Base-by-base conservation (phyloP, 2,888 invertebrate genomes). In the Drosophila yooni region DNA sequence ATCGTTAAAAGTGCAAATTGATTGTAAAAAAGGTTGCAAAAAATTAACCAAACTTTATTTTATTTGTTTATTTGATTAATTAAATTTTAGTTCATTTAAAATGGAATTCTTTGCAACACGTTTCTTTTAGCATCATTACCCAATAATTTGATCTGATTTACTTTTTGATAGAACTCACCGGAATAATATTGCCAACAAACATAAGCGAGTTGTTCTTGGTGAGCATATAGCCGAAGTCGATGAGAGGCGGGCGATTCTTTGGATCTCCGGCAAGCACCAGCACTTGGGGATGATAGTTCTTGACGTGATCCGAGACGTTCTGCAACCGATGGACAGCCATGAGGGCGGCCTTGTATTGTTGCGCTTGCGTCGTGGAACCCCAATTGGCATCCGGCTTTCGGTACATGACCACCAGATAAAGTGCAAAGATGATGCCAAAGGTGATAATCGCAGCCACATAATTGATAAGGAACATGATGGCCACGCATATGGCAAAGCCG, bases 311-410 rank as follows among this genome's bases (percentile, higher is more conserved):
- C 33, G 97, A 97, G 0, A 98, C 97, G 52, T 96, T 96, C 63
- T 96, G 96, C 81, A 97, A 91, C 78, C 95, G 95, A 91, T 97
- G 96, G 0, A 98, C 96, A 21, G 97, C 96, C 13, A 96, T 95
- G 5, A 99, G 93, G 1, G 99, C 98, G 13, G 96, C 96, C 93
- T 98, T 98, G 94, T 99, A 99, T 38, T 96, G 97, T 93, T 99
- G 99, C 0, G 99, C 99, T 93, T 99, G 99, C 0, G 98, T 98
- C 10, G 98, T 98, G 67, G 98, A 98, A 31, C 99, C 99, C 99
- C 99, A 99, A 93, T 99, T 99, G 3, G 98, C 98, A 92, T 99
- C 97, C 95, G 99, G 99, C 91, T 98, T 98, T 58, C 98, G 95
- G 91, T 99, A 98, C 81, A 97, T 96, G 18, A 99, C 97, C 90